Percentiles rank a stretch among this genome's conserved stretches.
These are phyloP conservation scores for Cephalophus harveyi DNA, from an alignment of 2,113 vertebrate genomes.

Conservation along the genomic window DNA sequence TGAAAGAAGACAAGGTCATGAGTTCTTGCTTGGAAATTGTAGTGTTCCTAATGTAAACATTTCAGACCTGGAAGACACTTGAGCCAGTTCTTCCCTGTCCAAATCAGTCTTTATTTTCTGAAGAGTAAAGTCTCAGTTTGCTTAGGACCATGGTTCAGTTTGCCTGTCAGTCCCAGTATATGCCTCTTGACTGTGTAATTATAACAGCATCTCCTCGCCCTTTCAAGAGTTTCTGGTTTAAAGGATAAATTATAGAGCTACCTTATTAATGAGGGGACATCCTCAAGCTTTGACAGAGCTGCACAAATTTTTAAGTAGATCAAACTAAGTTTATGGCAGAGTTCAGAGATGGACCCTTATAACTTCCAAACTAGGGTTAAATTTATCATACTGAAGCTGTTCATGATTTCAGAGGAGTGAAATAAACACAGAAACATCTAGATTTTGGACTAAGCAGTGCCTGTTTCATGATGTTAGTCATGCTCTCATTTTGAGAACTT, in stretches of 20 bases:
- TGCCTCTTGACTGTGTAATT: neutral
- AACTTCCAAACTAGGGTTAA: neutral
- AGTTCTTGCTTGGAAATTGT: constrained; percentile 27
- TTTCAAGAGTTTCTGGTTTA: neutral
- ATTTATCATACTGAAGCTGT: neutral
- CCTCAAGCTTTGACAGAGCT: neutral
- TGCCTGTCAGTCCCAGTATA: neutral
- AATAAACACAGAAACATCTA: neutral
- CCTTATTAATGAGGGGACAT: neutral
- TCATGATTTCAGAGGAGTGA: neutral
- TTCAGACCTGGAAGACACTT: neutral
- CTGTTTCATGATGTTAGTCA: neutral
- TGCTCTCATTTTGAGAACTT: neutral
- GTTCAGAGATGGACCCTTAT: neutral
- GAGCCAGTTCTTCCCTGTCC: neutral
- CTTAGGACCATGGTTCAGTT: neutral
- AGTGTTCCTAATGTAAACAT: neutral
- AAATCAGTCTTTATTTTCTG: neutral
- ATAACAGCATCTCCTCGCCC: neutral
- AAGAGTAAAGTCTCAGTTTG: neutral
- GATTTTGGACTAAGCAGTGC: neutral
- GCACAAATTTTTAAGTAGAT: neutral
- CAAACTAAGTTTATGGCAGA: neutral
- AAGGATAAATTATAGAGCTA: neutral
- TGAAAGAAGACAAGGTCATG: neutral